phyloP scores from a whole-genome alignment of 2,888 invertebrate species.

The Drosophila tanythrix region DNA sequence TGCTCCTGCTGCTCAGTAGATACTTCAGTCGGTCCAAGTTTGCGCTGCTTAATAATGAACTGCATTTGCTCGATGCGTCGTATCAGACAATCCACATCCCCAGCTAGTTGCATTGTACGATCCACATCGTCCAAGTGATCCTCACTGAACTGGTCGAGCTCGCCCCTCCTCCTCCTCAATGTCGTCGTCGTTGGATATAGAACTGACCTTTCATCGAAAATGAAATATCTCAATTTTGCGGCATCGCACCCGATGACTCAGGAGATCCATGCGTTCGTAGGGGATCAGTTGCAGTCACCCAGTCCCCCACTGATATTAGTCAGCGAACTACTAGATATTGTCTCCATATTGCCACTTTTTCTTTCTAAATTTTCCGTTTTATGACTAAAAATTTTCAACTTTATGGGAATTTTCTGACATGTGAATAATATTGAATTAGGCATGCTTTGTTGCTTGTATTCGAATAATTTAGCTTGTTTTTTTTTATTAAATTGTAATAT shows the following conservation, averaged over 20 bases:
- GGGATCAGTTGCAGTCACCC: slow-evolving; percentile 33
- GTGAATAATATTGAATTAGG: background rate
- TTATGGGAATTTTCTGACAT: background rate
- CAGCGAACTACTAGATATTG: background rate
- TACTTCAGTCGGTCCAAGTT: background rate
- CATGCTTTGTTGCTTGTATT: background rate
- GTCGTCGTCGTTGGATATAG: slow-evolving; percentile 34
- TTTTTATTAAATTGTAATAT: background rate
- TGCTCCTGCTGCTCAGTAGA: slow-evolving; percentile 1
- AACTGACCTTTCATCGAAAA: slow-evolving; percentile 56
- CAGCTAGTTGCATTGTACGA: slow-evolving; percentile 3
- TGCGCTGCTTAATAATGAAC: slow-evolving; percentile 36
- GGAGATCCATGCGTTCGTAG: slow-evolving; percentile 49
- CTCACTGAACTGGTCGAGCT: slow-evolving; percentile 4
- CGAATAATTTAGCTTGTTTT: background rate
- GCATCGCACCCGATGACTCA: slow-evolving; percentile 44
- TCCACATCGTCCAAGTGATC: slow-evolving; percentile 50
- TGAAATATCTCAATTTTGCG: slow-evolving; percentile 60
- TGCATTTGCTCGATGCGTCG: slow-evolving; percentile 58
- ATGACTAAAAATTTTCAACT: no score
- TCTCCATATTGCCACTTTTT: slow-evolving; percentile 11
- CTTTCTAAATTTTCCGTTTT: background rate
- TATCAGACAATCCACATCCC: slow-evolving; percentile 57
- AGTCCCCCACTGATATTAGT: slow-evolving; percentile 20
- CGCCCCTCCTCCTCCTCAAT: slow-evolving; percentile 34